These are phyloP conservation scores for Drosophila engyochracea DNA, from an alignment of 2,888 invertebrate genomes.

Conservation along the genomic window DNA sequence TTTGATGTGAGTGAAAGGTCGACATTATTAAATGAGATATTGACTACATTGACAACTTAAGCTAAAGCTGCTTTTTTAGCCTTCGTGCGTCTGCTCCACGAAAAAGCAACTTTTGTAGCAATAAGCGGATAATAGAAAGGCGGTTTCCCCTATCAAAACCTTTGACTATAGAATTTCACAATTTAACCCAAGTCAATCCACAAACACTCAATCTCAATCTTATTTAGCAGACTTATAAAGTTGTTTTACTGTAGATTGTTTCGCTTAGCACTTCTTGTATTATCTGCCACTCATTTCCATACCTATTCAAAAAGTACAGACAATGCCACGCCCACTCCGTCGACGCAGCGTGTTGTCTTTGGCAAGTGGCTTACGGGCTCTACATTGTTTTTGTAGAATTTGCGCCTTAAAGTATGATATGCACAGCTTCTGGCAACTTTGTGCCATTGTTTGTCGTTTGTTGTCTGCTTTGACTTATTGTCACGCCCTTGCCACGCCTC, in stretches of 20 bases:
- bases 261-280: constrained; percentile 30
- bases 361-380: constrained; percentile 61
- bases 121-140: neutral
- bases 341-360: constrained; percentile 31
- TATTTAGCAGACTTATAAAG: constrained; percentile 38
- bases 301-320: constrained; percentile 25
- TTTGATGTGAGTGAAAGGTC: neutral
- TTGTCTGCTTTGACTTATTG: constrained; percentile 42
- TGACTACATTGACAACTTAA: neutral
- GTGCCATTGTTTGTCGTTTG: constrained; percentile 45
- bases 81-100: neutral
- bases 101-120: neutral
- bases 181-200: constrained; percentile 33
- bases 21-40: neutral
- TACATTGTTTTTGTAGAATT: constrained; percentile 47
- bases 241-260: constrained; percentile 36
- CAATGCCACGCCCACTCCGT: constrained; percentile 20
- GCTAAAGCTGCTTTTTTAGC: neutral
- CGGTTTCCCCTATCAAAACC: neutral
- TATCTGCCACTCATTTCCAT: constrained; percentile 29
- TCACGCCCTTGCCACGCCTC: constrained; percentile 21
- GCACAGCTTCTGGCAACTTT: constrained; percentile 30
- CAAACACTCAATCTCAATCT: constrained; percentile 29
- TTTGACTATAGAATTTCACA: neutral
- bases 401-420: constrained; percentile 41